These are phyloP conservation scores for Dicerorhinus sumatrensis DNA, from an alignment of 2,113 vertebrate species.

Conservation along the genomic window DNA sequence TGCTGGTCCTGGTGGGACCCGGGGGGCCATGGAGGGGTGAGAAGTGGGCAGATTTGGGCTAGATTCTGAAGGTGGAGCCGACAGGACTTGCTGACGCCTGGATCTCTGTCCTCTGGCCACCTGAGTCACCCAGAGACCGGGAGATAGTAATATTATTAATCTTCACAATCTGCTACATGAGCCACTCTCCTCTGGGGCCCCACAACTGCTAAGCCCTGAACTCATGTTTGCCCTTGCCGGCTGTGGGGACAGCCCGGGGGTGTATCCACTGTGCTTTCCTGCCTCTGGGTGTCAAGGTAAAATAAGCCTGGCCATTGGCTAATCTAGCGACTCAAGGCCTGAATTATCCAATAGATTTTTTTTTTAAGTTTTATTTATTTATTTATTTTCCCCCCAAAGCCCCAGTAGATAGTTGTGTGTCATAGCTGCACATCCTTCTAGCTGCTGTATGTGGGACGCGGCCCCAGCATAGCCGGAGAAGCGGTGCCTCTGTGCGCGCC, in stretches of 20 bases:
- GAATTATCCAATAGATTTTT: neutral
- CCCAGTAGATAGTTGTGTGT: too few relatives aligned
- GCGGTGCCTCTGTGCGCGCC: too few relatives aligned
- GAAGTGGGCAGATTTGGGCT: neutral
- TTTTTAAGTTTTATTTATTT: too few relatives aligned
- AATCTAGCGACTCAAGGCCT: neutral
- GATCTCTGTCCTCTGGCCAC: neutral
- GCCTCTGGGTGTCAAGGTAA: neutral
- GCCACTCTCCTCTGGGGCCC: neutral
- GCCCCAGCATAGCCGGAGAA: too few relatives aligned
- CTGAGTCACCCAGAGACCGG: neutral
- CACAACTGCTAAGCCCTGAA: neutral
- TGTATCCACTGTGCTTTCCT: neutral
- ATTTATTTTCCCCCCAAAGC: too few relatives aligned
- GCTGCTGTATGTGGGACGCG: too few relatives aligned
- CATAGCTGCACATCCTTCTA: too few relatives aligned
- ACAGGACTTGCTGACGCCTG: neutral
- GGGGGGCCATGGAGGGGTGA: fast-evolving
- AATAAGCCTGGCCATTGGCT: neutral
- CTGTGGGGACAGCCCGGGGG: neutral
- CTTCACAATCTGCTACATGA: neutral
- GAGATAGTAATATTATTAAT: neutral
- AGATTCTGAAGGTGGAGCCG: neutral
- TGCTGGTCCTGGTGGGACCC: neutral
- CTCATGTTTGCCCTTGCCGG: neutral